These are phyloP conservation scores for Trachops cirrhosus DNA, from an alignment of 2,797 vertebrate genomes.

Conservation along the genomic window DNA sequence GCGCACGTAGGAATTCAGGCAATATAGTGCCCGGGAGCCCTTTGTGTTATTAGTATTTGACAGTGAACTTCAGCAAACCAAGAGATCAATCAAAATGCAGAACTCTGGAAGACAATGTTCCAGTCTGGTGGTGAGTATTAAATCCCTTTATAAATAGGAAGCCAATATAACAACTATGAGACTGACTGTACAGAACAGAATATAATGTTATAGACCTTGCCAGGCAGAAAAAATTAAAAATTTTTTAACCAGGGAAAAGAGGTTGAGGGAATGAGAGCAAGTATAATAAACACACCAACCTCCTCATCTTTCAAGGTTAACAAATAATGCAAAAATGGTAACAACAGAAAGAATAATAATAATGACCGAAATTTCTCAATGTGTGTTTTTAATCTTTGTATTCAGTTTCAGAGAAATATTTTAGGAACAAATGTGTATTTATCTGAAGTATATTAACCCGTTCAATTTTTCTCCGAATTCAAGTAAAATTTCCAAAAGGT, in stretches of 20 bases:
- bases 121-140: not conserved
- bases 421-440: not conserved
- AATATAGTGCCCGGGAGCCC: not conserved
- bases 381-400: not conserved
- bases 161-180: not conserved
- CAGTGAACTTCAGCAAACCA: not conserved
- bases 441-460: conserved; percentile 3
- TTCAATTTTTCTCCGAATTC: conserved; percentile 41
- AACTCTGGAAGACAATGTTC: not conserved
- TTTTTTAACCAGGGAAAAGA: not conserved
- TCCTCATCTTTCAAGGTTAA: not conserved
- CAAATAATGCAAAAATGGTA: not conserved
- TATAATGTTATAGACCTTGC: not conserved
- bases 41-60: not conserved
- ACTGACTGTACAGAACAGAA: not conserved
- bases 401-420: conserved; percentile 21
- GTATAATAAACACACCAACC: not conserved
- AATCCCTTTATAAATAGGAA: not conserved
- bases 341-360: not conserved
- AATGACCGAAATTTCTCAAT: not conserved
- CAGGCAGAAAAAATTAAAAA: not conserved
- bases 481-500: conserved; percentile 48
- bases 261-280: not conserved
- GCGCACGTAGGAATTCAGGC: not conserved
- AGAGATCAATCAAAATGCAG: conserved; percentile 20